These are phyloP conservation scores for Coregonus suidteri DNA, from an alignment of 2,797 vertebrate species.

Conservation along the genomic window DNA sequence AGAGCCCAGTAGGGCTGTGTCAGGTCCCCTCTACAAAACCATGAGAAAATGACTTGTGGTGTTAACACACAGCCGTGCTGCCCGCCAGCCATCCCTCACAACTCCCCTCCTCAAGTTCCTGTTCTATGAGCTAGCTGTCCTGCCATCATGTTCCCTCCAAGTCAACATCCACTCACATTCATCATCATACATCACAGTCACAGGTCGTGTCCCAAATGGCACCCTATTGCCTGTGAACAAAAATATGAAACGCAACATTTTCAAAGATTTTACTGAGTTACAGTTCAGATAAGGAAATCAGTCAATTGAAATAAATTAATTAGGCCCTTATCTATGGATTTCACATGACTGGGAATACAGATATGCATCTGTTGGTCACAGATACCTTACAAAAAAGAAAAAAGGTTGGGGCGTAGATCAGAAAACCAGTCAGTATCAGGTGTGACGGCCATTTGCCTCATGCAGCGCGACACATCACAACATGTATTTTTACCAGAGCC, in stretches of 20 bases:
- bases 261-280: not conserved
- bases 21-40: not conserved
- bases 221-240: not conserved
- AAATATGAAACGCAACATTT: too few relatives aligned
- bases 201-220: not conserved
- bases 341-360: too few relatives aligned
- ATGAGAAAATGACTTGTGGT: conserved; percentile 6
- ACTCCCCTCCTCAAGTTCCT: not conserved
- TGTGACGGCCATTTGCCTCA: too few relatives aligned
- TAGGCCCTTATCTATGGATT: too few relatives aligned
- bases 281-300: not conserved
- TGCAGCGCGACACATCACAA: too few relatives aligned
- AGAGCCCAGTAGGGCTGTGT: not conserved
- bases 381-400: too few relatives aligned
- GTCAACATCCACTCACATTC: not conserved
- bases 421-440: too few relatives aligned
- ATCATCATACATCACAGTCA: not conserved
- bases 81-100: not conserved
- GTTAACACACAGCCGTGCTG: not conserved
- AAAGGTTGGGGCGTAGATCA: too few relatives aligned
- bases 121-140: not conserved
- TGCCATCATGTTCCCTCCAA: not conserved
- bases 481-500: not conserved
- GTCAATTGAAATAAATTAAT: too few relatives aligned
- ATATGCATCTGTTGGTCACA: too few relatives aligned